Percentiles rank a stretch among this genome's conserved stretches.
Conservation (phyloP, 2,113 vertebrate species). For the Scalopus aquaticus region DNA sequence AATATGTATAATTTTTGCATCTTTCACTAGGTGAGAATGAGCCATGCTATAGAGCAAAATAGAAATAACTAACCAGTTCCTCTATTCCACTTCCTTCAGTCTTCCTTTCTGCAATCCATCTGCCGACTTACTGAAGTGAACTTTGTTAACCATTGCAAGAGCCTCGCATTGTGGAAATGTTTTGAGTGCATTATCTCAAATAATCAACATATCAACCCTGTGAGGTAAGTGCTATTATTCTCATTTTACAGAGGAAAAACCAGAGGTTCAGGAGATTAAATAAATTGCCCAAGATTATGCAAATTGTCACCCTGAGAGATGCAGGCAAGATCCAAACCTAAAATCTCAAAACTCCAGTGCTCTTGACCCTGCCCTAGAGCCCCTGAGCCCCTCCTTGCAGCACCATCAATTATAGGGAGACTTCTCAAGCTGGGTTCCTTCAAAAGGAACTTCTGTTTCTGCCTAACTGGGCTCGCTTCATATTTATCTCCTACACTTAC, state of each 20-base stretch:
- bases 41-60: neutral
- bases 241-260: conserved; percentile 20
- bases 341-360: neutral
- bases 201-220: conserved; percentile 39
- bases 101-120: neutral
- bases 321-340: neutral
- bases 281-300: neutral
- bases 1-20: neutral
- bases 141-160: neutral
- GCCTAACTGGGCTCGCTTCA: neutral
- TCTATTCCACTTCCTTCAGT: neutral
- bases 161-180: neutral
- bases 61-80: neutral
- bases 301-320: neutral
- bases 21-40: neutral
- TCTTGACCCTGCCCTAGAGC: neutral
- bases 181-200: neutral
- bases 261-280: neutral
- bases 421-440: neutral
- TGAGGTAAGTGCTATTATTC: conserved; percentile 36
- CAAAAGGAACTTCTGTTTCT: conserved; percentile 5
- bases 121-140: neutral
- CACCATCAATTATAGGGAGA: neutral
- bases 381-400: neutral
- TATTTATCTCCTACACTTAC: neutral